Conservation (phyloP, 1,140 invertebrate genomes). For the Platyura marginata region DNA sequence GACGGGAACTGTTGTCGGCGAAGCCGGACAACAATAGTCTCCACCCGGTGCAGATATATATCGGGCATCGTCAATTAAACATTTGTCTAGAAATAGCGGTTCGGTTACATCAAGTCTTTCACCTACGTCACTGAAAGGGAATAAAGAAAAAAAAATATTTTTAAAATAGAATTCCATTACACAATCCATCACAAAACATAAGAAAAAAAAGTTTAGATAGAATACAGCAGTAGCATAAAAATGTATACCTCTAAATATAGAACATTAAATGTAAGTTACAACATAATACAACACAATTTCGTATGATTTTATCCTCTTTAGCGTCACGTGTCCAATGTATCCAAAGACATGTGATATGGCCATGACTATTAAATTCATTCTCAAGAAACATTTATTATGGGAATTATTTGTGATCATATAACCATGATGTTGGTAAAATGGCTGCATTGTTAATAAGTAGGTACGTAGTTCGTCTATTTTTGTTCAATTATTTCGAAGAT, state of each 20-base stretch:
- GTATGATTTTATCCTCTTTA: neutral
- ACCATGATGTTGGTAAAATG: no score
- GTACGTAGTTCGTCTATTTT: no score
- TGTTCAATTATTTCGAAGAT: no score
- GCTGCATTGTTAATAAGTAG: no score
- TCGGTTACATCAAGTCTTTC: conserved; percentile 20
- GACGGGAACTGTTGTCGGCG: conserved; percentile 21
- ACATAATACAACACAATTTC: neutral
- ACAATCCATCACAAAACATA: neutral
- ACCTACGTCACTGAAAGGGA: conserved; percentile 3
- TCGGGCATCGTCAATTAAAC: conserved; percentile 1
- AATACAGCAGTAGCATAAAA: neutral
- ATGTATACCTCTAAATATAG: neutral
- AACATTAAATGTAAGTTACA: neutral
- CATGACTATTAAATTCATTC: no score
- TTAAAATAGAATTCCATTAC: neutral
- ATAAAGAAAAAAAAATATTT: neutral
- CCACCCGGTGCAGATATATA: neutral
- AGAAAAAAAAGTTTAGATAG: neutral
- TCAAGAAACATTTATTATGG: no score
- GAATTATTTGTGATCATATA: no score
- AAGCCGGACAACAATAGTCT: conserved; percentile 16
- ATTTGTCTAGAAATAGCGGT: conserved; percentile 16
- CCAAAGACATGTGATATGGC: no score
- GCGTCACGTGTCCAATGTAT: no score